Percentiles rank a stretch among this genome's conserved stretches.
These are phyloP conservation scores for Scopus umbretta DNA, from an alignment of 2,113 vertebrate species.

Conservation along the genomic window DNA sequence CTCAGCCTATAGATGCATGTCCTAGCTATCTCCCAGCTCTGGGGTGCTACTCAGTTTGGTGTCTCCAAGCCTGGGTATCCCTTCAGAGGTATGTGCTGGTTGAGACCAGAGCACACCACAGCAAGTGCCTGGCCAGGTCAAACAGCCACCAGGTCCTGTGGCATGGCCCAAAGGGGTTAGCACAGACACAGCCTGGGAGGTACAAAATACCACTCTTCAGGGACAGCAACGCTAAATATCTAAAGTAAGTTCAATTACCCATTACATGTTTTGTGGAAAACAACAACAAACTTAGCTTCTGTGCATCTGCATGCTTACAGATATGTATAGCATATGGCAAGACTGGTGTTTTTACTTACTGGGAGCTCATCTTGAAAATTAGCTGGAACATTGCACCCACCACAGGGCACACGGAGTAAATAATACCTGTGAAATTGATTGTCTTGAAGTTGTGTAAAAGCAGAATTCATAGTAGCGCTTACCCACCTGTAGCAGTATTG, in stretches of 20 bases:
- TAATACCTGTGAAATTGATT: neutral
- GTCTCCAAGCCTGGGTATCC: neutral
- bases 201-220: neutral
- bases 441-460: neutral
- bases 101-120: neutral
- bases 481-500: slow-evolving; percentile 18
- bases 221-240: neutral
- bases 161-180: neutral
- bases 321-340: neutral
- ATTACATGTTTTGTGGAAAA: neutral
- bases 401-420: accelerated
- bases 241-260: neutral
- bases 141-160: neutral
- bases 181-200: neutral
- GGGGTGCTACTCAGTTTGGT: neutral
- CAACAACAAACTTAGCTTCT: neutral
- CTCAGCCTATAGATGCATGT: neutral
- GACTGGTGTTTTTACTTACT: neutral
- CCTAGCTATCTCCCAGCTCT: neutral
- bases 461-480: neutral
- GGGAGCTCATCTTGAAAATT: neutral
- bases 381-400: neutral
- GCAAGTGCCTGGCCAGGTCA: neutral
- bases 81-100: neutral
- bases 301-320: neutral